Evolutionary conservation across 2,113 vertebrate genomes (phyloP), one percentile per base, ranked within the genome.

Genomic region (Microcebus lehilahytsara): DNA sequence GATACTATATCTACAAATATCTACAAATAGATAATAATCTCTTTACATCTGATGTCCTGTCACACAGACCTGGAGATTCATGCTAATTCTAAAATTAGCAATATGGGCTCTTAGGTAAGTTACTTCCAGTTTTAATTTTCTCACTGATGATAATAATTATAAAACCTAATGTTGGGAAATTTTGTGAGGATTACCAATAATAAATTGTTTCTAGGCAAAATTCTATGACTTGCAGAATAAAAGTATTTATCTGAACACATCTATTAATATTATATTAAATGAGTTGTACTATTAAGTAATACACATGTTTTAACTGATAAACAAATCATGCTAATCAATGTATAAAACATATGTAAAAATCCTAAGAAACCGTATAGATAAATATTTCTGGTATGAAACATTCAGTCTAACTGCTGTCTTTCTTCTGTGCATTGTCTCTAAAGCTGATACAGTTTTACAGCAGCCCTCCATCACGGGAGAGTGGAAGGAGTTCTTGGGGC

Each of bases 151-250:
- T 17, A 51, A 5, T 64, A 62, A 83, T 71, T 78, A 78, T 19
- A 72, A 88, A 79, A 92, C 23, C 23, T 74, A 88, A 84, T 71
- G 32, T n/a, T 66, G 27, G n/a, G 7, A 37, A 84, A 56, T 91
- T 91, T 94, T 71, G 62, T 79, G 20, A 96, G 53, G 53, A 91
- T 88, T 84, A 91, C 14, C 25, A 79, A 66, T 30, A n/a, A 46
- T 86, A 77, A 91, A 30, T 79, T 88, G 17, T 91, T 84, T 84
- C 25, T 25, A 72, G 46, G 27, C 60, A 92, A 79, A 72, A 72
- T 72, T 84, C 42, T 62, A 16, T 80, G 27, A 75, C 56, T 69
- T 62, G 22, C 1, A 92, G 6, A 74, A 56, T 71, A 6, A 78
- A 56, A n/a, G 5, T 79, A 20, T 49, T 64, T 72, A 89, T 58